Base-by-base conservation (phyloP, 2,113 vertebrate genomes). In the Zosterops lateralis region DNA sequence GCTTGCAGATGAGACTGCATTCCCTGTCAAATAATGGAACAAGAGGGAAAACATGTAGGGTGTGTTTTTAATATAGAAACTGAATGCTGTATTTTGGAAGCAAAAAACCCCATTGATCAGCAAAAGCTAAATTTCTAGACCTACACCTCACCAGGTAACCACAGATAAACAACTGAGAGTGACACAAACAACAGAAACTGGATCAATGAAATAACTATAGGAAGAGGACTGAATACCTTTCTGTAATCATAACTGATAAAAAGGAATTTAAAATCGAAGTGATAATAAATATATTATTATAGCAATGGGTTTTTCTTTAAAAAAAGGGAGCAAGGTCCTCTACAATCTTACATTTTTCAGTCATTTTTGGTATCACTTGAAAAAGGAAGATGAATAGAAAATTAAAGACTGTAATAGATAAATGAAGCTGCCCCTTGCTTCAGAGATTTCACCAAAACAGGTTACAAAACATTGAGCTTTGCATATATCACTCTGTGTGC, bases 1-100 rank as follows among this genome's bases (percentile, higher is more conserved):
- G 98, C 98, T 81, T 99, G 96, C 18, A 99, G 97, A 80, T 98
- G 96, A 31, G 98, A 96, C 79, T 99, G 98, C 68, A 96, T 95
- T 94, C 99, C 99, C 99, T 98, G 95, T 44, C 17, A 94, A 96
- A 92, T 5, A 82, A 90, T 62, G 96, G 14, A 84, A 93, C 8
- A 50, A 53, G 26, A 84, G 16, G 54, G 57, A 90, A 73, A 79
- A 86, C 12, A 48, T 17, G 7, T 16, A 16, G 13, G 14, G 7
- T 58, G 17, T 32, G 7, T n/a, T 83, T 70, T 80, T 28, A 77
- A 61, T 45, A 64, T 5, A 83, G 71, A 64, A 93, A 79, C 6
- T 14, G 5, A 89, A 56, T 31, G 66, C 9, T 64, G 24, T 67
- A 72, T 44, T 34, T 71, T 58, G 54, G 26, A 84, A 94, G 17